These are phyloP conservation scores for Episyrphus balteatus DNA, from an alignment of 1,140 invertebrate species.

Conservation along the genomic window DNA sequence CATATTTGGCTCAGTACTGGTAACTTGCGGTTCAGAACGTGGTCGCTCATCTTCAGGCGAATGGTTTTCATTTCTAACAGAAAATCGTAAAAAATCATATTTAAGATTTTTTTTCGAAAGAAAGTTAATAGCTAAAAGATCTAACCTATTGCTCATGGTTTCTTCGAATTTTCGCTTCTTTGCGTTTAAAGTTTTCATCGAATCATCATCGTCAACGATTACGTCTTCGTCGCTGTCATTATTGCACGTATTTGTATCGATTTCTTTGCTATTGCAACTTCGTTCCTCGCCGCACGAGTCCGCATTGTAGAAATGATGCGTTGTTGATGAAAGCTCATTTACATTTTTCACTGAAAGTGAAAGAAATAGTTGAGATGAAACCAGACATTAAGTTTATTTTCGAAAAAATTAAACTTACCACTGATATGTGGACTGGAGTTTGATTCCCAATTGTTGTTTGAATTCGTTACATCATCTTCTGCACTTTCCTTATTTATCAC, in stretches of 20 bases:
- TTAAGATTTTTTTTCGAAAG: not conserved
- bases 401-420: not conserved
- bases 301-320: conserved; percentile 34
- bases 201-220: conserved; percentile 34
- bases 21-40: conserved; percentile 32
- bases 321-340: conserved; percentile 35
- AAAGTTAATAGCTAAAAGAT: not conserved
- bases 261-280: conserved; percentile 18
- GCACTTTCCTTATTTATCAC: conserved; percentile 26
- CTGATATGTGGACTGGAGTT: conserved; percentile 1
- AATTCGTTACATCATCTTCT: not conserved
- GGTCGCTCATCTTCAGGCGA: conserved; percentile 29
- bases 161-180: conserved; percentile 26
- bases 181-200: conserved; percentile 19
- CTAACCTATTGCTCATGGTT: conserved; percentile 28
- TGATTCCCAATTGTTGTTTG: not conserved
- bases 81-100: not conserved
- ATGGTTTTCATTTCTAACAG: conserved; percentile 14
- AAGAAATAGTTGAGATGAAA: conserved; percentile 1
- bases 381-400: not conserved
- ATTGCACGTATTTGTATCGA: conserved; percentile 27
- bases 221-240: conserved; percentile 36
- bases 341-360: conserved; percentile 28
- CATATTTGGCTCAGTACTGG: conserved; percentile 26
- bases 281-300: conserved; percentile 20